Base-by-base conservation (phyloP, 2,113 vertebrate genomes). In the Pao palembangensis region DNA sequence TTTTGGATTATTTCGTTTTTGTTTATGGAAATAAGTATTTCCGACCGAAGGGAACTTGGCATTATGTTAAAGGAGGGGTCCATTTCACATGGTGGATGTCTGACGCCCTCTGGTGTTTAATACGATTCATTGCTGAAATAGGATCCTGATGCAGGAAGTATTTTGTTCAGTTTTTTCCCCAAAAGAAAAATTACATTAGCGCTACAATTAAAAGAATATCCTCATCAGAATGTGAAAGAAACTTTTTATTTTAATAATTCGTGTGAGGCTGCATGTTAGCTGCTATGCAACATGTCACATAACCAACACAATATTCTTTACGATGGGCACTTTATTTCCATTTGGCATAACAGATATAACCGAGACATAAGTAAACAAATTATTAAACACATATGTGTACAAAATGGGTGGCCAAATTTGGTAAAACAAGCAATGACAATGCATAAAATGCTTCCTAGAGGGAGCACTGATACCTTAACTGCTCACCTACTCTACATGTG, bases 311-410 rank as follows among this genome's bases (percentile, higher is more conserved):
- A 10, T 20, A 11, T 19, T 73, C 2, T 58, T 69, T 81, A 56
- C 46, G 63, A 44, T 91, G 91, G 92, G 91, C 92, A 94, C 93
- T 94, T 94, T 88, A 86, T 78, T 93, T 92, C 88, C 70, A 89
- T 91, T 52, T 92, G 91, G 94, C 93, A 91, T 93, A 83, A 92
- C 83, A 85, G 73, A 81, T 73, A 81, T 60, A 72, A 78, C 75
- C 79, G 79, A 76, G 34, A 83, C 69, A 80, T 75, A 64, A 51
- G 44, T 80, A 78, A 76, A 80, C 41, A 70, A 67, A 76, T 76
- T 69, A 68, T 64, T 81, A 70, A 77, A 73, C 44, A 72, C 51
- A 62, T 61, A 28, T 51, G 57, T 81, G 82, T 84, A 81, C 53
- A 85, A 87, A 85, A 72, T 57, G 18, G 6, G 75, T 46, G 48